Base-by-base conservation (phyloP, 64 coral and sea anemone species). In the Pachyseris speciosa region DNA sequence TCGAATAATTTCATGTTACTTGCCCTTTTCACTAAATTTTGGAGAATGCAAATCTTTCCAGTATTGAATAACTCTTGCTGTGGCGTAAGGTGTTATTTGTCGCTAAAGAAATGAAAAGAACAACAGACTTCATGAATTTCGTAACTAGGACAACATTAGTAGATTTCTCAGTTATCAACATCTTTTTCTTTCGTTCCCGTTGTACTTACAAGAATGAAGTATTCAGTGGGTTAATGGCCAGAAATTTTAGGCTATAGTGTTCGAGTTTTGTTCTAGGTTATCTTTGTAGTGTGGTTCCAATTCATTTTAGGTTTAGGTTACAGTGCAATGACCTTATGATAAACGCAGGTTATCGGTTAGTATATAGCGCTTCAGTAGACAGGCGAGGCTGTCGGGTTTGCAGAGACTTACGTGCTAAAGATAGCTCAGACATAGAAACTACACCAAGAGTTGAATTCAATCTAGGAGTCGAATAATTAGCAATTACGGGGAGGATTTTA, bases 281-380 rank as follows among this genome's bases (percentile, higher is more conserved):
- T 81, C 77, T n/a, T 2, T 12, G 7, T 24, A 40, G 22, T 27
- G 5, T 31, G 3, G n/a, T 24, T 11, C 24, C 49, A n/a, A 26
- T n/a, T n/a, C 33, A 33, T 61, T 58, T 39, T 40, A 12, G 53
- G 51, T 37, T n/a, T 81, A 38, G 63, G 77, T 59, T 60, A 61
- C 77, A 81, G 5, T 60, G 49, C 58, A 61, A 27, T 25, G 27
- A 40, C 53, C 52, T 26, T 37, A 9, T 81, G 49, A 53, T 53
- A 81, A n/a, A 41, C 31, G 8, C 51, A 42, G 77, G 77, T 81
- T 81, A 81, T 81, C 77, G 51, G 8, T 28, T 9, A 2, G 30
- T 57, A 16, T 76, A 3, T 76, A 32, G 11, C 48, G 75, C 75
- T 57, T 29, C n/a, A n/a, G n/a, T 57, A 79, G 75, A 81, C 63